Base-by-base conservation (phyloP, 2,888 invertebrate genomes). In the Drosophila tanythrix region DNA sequence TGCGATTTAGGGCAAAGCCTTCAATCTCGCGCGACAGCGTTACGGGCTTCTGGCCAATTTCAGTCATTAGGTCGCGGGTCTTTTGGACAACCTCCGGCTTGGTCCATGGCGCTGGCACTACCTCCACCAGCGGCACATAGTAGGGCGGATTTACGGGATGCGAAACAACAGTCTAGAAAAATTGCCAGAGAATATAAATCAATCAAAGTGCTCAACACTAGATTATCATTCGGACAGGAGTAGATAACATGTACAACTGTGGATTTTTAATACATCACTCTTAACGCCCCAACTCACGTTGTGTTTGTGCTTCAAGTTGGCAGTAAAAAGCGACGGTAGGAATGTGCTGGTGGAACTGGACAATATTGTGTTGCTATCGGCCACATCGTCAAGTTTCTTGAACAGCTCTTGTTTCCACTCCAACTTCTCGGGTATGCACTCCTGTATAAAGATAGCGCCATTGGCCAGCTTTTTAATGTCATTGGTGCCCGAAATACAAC, bases 61-160 rank as follows among this genome's bases (percentile, higher is more conserved):
- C 96, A 62, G 95, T 94, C 97, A 99, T 97, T 25, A 95, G 93
- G 51, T 94, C 95, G 62, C 96, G 95, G 0, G 98, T 97, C 91
- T 95, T 96, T 53, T 94, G 94, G 0, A 96, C 95, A 13, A 97
- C 95, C 74, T 96, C 96, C 0, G 96, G 94, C 60, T 96, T 95
- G 0, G 99, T 99, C 98, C 98, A 98, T 6, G 98, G 97, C 0
- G 98, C 97, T 0, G 99, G 99, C 0, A 99, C 97, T 18, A 99
- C 94, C 94, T 99, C 99, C 1, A 98, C 98, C 52, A 99, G 94
- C 0, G 98, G 98, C 31, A 98, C 97, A 92, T 98, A 99, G 93
- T 99, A 99, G 0, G 99, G 99, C 7, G 99, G 99, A 93, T 99
- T 99, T 3, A 98, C 97, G 93, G 99, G 99, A 93, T 99, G 99